Evolutionary conservation across 2,888 invertebrate species (phyloP).

Genomic region (Pachliopta kotzebuea): DNA sequence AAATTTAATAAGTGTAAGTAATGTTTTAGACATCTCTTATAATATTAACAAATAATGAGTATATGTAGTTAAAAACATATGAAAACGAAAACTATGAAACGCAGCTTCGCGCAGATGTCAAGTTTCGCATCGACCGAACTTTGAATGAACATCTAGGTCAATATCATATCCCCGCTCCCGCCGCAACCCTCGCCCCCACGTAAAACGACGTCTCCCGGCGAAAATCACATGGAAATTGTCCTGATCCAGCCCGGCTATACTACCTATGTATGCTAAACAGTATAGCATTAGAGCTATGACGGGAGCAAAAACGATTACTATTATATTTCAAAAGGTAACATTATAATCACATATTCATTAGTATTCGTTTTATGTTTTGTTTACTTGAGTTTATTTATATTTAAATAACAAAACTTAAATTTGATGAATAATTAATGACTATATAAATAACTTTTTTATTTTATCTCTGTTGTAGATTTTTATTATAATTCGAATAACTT

Average conservation of each 20-base stretch:
- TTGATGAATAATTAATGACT: no score
- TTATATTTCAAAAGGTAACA: neutral
- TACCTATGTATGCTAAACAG: constrained; percentile 17
- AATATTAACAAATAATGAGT: constrained; percentile 46
- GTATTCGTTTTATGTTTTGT: no score
- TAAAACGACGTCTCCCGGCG: constrained; percentile 53
- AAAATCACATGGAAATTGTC: constrained; percentile 59
- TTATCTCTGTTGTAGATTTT: no score
- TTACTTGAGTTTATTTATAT: no score
- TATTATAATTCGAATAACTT: no score
- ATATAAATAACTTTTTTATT: no score
- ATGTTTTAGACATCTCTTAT: constrained; percentile 26
- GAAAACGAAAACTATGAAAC: constrained; percentile 69
- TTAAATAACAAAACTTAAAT: no score
- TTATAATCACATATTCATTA: no score
- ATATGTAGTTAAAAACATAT: constrained; percentile 54
- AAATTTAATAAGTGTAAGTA: constrained; percentile 8
- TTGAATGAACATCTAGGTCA: constrained; percentile 81
- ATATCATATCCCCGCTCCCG: constrained; percentile 70
- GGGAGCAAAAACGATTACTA: neutral
- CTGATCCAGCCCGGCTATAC: constrained; percentile 37
- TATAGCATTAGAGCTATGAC: constrained; percentile 11
- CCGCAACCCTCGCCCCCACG: constrained; percentile 39
- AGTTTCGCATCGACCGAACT: constrained; percentile 80
- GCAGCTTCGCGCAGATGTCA: constrained; percentile 79